phyloP scores from a whole-genome alignment of 2,888 invertebrate species.

The Cremastinae sp. region DNA sequence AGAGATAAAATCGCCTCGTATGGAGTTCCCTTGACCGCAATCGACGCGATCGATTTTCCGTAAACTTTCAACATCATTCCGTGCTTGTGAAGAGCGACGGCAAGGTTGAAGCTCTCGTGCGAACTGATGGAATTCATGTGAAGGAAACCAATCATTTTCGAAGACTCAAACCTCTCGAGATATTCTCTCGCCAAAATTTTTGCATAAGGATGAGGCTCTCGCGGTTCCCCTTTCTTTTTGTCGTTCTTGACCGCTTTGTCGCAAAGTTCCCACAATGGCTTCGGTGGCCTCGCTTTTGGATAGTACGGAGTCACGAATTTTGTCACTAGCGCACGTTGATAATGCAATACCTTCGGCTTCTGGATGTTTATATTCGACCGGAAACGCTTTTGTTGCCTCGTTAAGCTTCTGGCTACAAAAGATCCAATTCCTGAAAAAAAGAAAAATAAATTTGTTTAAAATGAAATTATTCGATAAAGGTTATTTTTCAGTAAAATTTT shows the following conservation, averaged over 20 bases:
- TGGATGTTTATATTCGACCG: constrained; percentile 90
- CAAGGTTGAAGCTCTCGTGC: constrained; percentile 85
- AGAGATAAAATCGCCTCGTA: constrained; percentile 86
- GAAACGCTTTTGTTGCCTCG: constrained; percentile 83
- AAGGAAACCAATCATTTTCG: constrained; percentile 87
- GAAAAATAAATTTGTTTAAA: constrained; percentile 50
- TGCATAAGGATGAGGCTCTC: constrained; percentile 85
- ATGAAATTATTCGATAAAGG: constrained; percentile 9
- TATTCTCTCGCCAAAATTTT: constrained; percentile 87
- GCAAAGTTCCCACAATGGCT: constrained; percentile 82
- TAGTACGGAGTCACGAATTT: constrained; percentile 86
- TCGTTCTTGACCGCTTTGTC: constrained; percentile 65
- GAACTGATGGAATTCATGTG: constrained; percentile 87
- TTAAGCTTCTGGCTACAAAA: constrained; percentile 68
- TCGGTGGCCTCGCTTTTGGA: constrained; percentile 72
- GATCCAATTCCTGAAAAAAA: constrained; percentile 72
- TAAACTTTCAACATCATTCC: constrained; percentile 87
- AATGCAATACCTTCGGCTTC: constrained; percentile 87
- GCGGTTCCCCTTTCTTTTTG: constrained; percentile 74
- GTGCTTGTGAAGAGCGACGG: constrained; percentile 84
- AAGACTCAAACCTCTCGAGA: constrained; percentile 86
- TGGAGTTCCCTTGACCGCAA: constrained; percentile 85
- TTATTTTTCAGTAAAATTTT: neutral
- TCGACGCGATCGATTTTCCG: constrained; percentile 84
- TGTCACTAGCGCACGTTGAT: constrained; percentile 84